phyloP scores from a whole-genome alignment of 1,140 invertebrate species.

The Bombus sibiricus region DNA sequence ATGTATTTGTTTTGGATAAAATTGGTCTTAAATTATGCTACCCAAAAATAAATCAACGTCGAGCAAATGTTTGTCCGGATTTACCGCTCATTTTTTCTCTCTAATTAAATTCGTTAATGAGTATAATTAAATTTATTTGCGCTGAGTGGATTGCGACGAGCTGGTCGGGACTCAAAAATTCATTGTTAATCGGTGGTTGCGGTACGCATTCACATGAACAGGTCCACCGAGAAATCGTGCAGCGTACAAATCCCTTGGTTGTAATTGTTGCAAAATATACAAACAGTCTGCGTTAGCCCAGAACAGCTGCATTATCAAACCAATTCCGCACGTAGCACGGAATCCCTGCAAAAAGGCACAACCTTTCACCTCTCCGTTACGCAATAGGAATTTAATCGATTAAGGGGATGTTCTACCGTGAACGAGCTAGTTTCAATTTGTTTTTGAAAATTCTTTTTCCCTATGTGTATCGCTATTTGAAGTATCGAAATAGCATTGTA shows the following conservation, averaged over 20 bases:
- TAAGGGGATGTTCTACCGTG: not conserved
- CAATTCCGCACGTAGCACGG: not conserved
- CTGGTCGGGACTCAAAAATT: conserved; percentile 22
- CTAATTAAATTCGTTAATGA: conserved; percentile 19
- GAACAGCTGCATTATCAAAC: conserved; percentile 13
- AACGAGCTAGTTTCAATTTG: not conserved
- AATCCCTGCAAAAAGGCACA: not conserved
- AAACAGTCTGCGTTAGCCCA: not conserved
- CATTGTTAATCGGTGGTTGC: conserved; percentile 40
- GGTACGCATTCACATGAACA: conserved; percentile 11
- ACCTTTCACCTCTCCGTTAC: not conserved
- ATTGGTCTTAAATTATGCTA: not conserved
- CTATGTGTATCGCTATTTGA: no score
- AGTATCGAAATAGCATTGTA: no score
- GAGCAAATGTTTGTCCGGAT: not conserved
- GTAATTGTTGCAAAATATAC: conserved; percentile 31
- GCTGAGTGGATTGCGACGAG: not conserved
- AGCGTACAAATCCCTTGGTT: conserved; percentile 13
- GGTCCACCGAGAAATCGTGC: conserved; percentile 24
- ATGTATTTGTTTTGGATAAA: not conserved
- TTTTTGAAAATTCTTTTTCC: not conserved
- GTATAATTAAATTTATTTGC: conserved; percentile 37
- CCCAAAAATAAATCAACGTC: not conserved
- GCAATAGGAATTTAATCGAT: not conserved
- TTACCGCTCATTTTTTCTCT: conserved; percentile 3